Base-by-base conservation (phyloP, 2,797 vertebrate genomes). In the Arrhamphus sclerolepis region DNA sequence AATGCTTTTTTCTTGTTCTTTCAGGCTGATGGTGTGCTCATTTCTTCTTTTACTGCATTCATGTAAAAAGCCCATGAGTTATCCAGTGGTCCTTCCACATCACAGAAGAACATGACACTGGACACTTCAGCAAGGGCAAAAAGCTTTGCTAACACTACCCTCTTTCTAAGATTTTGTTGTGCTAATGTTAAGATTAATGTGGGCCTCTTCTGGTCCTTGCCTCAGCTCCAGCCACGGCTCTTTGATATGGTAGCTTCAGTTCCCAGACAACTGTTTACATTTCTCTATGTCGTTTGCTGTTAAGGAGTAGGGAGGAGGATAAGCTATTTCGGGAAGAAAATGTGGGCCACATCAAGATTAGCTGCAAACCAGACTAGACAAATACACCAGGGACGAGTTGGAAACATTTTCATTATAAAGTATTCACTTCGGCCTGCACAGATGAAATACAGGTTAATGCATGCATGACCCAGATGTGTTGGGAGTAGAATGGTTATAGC, bases 1-100 rank as follows among this genome's bases (percentile, higher is more conserved):
- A 91, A 91, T 89, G 82, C 50, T 46, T 81, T 89, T 89, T 77
- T 78, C 73, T 75, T 90, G 83, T 89, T 89, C 81, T 70, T 71
- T 20, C 18, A 29, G 20, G 50, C 26, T 34, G 55, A 13, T 28
- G 16, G 53, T 61, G 56, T 54, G 70, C 69, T 86, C 34, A 62
- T 57, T 72, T 72, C 75, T 65, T 38, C 29, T 47, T 13, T 20
- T 28, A 14, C 50, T 56, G 62, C 60, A 79, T 59, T 75, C 75
- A 75, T 62, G 39, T 51, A 58, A 79, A 76, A 77, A 62, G 26
- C 51, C 49, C 62, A 29, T 14, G 70, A 75, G 75, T 75, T 74
- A 76, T 61, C 49, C 29, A 80, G 56, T 63, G 52, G 75, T 68
- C 26, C 58, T 39, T 56, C 16, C 40, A 29, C 39, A 56, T 70